A percentile compares a stretch with the other conserved stretches of the same genome.
These are phyloP conservation scores for Carassius auratus DNA, from an alignment of 2,113 vertebrate species.

Conservation along the genomic window DNA sequence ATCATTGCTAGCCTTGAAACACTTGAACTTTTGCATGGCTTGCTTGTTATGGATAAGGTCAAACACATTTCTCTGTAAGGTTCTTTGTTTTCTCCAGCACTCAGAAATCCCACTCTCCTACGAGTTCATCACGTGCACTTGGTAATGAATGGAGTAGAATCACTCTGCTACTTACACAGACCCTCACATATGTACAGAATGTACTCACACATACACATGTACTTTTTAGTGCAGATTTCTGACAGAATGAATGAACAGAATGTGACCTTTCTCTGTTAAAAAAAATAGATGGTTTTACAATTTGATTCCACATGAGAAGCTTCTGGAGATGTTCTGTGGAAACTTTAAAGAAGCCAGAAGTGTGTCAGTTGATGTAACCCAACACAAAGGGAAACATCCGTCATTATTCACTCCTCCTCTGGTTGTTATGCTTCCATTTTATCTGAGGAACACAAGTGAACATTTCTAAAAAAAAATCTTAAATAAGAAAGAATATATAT, in stretches of 20 bases:
- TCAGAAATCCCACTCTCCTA: conserved; percentile 61
- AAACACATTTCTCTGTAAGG: conserved; percentile 26
- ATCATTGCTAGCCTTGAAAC: conserved; percentile 7
- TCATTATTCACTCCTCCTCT: not conserved
- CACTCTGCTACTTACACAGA: conserved; percentile 36
- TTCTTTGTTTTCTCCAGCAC: conserved; percentile 51
- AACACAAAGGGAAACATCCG: not conserved
- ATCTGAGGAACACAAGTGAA: too few relatives aligned
- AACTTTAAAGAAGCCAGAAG: not conserved
- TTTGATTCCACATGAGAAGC: not conserved
- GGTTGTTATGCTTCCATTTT: not conserved
- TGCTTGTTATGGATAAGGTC: conserved; percentile 30
- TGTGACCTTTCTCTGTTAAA: not conserved
- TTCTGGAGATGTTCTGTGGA: not conserved
- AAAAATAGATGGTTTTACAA: not conserved
- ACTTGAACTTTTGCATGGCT: conserved; percentile 27
- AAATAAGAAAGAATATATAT: not conserved
- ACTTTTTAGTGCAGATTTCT: not conserved
- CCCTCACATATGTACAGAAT: not conserved
- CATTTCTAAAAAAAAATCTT: too few relatives aligned
- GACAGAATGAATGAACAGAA: too few relatives aligned
- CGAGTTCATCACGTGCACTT: conserved; percentile 45
- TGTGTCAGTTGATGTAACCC: not conserved
- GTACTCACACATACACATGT: not conserved
- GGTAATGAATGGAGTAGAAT: conserved; percentile 47